Evolutionary conservation across 2,797 vertebrate species (phyloP).

Genomic region (Danio choprae): DNA sequence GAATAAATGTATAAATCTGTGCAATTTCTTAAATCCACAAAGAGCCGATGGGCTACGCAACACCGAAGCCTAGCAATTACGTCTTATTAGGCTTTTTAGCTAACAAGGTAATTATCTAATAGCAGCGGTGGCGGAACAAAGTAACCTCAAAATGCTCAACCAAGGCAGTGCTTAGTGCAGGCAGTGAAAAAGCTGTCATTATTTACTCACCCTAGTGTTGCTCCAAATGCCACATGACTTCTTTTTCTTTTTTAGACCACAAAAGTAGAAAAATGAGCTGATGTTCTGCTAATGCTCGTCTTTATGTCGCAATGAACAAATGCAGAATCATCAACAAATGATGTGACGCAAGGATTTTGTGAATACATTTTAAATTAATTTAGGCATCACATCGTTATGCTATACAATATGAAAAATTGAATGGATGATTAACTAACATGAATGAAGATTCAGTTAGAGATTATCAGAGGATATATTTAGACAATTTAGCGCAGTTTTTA

Average conservation of each 20-base stretch:
- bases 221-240: too few species aligned
- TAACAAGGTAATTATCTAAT: constrained; percentile 23
- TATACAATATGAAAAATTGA: neutral
- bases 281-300: too few species aligned
- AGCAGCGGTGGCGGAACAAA: neutral
- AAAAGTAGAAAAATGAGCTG: too few species aligned
- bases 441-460: too few species aligned
- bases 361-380: neutral
- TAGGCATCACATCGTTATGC: neutral
- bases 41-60: neutral
- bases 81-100: neutral
- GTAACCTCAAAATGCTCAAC: neutral
- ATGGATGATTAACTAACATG: too few species aligned
- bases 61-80: neutral
- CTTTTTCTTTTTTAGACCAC: too few species aligned
- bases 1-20: neutral
- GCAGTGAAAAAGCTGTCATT: neutral
- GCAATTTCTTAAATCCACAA: neutral
- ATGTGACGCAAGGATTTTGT: too few species aligned
- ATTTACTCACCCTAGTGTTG: neutral
- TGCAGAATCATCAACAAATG: too few species aligned
- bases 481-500: neutral
- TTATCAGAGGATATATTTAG: neutral
- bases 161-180: neutral
- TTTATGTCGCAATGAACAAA: too few species aligned